Evolutionary conservation across 2,888 invertebrate species (phyloP).

Genomic region (Phyllotreta cruciferae): DNA sequence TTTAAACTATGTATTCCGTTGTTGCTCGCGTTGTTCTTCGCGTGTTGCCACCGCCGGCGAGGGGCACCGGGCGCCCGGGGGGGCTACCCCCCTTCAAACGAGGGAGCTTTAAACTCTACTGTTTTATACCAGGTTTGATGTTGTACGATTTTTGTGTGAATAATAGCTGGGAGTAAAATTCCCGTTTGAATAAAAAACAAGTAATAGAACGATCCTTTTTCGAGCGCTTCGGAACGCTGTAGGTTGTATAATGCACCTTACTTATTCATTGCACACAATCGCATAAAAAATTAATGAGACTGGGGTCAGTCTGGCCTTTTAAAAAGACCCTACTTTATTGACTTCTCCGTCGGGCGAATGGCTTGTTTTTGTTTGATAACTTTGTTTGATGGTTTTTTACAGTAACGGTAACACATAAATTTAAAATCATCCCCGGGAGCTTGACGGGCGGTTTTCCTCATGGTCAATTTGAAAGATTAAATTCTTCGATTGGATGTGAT

Average conservation of each 20-base stretch:
- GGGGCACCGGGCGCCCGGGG: constrained; percentile 42
- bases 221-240: constrained; percentile 40
- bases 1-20: constrained; percentile 39
- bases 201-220: constrained; percentile 35
- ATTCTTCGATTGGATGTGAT: constrained; percentile 30
- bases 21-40: constrained; percentile 42
- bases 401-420: constrained; percentile 57
- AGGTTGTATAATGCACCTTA: constrained; percentile 60
- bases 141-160: constrained; percentile 50
- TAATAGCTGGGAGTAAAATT: constrained; percentile 23
- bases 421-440: constrained; percentile 54
- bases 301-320: constrained; percentile 59
- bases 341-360: constrained; percentile 59
- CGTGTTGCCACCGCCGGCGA: constrained; percentile 43
- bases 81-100: not conserved
- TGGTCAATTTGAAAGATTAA: constrained; percentile 39
- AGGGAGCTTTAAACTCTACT: no score
- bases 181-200: constrained; percentile 24
- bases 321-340: constrained; percentile 60
- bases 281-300: constrained; percentile 60
- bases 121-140: constrained; percentile 19
- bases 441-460: constrained; percentile 30
- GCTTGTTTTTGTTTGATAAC: constrained; percentile 62
- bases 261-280: constrained; percentile 63
- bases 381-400: constrained; percentile 61